Base-by-base conservation (phyloP, 2,797 vertebrate genomes). In the Eleutherodactylus coqui region DNA sequence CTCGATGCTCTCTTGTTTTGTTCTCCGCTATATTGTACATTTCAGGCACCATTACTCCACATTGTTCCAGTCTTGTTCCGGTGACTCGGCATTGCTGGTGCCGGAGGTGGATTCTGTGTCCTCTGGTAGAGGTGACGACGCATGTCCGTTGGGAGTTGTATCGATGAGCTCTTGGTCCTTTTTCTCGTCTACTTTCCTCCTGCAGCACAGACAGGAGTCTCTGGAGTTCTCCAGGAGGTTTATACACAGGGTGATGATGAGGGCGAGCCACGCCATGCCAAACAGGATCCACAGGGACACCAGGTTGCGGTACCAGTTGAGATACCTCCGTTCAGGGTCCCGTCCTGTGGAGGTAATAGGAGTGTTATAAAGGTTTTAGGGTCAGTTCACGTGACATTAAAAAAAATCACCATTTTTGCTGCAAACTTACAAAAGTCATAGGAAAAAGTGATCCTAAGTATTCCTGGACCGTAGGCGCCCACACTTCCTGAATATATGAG, bases 281-380 rank as follows among this genome's bases (percentile, higher is more conserved):
- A 98, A 98, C 88, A 98, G 97, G 89, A 99, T 99, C 97, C 97
- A 98, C 0, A 95, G 91, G 47, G 95, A 96, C 87, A 96, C 91
- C 4, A 96, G 87, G 79, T 96, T 78, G 85, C 95, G 96, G 90
- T 98, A 98, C 97, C 97, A 97, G 13, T 90, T 72, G 0, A 96
- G 97, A 88, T 97, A 98, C 0, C 0, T 7, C 27, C 38, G 92
- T 6, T 95, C 94, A 43, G 96, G 96, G 84, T 96, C 94, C 88
- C 90, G 94, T 64, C 96, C 97, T 98, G 90, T 10, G 88, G 51
- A 90, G 70, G 0, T 64, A 45, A 81, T 3, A 49, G n/a, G 19
- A 21, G 21, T 21, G 3, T 14, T 0, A 19, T 8, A 1, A 55
- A 11, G 11, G 32, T 34, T 5, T 10, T 13, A 29, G 27, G 11